Conservation (phyloP, 2,797 vertebrate species). For the Gallinago solitaria region DNA sequence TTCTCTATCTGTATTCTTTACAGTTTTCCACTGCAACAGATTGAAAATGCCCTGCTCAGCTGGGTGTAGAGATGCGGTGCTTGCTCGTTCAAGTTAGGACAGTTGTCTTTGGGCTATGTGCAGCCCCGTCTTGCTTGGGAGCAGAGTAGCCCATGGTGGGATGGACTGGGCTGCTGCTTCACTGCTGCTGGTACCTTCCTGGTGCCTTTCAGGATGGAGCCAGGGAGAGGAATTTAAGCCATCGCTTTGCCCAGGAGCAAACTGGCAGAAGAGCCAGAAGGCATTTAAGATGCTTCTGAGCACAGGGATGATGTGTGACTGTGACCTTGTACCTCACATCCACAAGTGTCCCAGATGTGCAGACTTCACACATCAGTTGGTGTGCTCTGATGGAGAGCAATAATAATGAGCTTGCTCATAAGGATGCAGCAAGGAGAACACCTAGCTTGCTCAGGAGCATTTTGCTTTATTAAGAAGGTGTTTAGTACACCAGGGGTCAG, state of each 20-base stretch:
- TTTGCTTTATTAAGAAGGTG: not conserved
- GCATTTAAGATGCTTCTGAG: not conserved
- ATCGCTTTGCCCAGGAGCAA: not conserved
- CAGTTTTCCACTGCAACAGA: not conserved
- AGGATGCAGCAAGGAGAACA: not conserved
- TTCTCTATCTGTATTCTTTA: not conserved
- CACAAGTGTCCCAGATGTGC: not conserved
- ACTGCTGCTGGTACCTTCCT: not conserved
- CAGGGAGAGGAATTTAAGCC: not conserved
- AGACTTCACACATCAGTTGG: not conserved
- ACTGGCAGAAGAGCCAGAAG: not conserved
- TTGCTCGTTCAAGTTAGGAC: not conserved
- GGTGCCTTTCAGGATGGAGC: not conserved
- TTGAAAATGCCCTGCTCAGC: not conserved
- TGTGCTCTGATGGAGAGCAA: not conserved
- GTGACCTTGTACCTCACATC: not conserved
- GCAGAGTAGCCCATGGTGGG: not conserved
- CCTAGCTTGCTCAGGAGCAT: accelerated
- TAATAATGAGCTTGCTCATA: accelerated
- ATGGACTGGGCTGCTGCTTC: not conserved
- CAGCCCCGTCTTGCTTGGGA: not conserved
- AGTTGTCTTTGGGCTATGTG: not conserved
- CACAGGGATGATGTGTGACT: not conserved
- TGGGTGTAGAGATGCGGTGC: not conserved
- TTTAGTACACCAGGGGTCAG: not conserved